Evolutionary conservation across 2,888 invertebrate genomes (phyloP).

Genomic region (Dolichomitus sp.): DNA sequence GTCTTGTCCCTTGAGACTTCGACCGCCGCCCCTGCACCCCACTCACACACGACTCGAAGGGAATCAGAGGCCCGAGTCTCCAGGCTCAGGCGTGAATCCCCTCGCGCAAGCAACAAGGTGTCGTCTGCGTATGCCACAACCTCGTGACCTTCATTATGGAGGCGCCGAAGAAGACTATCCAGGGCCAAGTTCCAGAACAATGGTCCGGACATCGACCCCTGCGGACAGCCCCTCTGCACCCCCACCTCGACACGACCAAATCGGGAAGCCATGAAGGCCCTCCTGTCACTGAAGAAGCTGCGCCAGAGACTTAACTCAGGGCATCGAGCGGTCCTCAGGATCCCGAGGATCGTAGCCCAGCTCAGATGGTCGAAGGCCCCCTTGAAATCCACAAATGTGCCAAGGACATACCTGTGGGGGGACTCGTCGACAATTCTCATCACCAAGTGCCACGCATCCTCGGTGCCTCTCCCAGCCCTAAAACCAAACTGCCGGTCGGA

Average conservation of each 20-base stretch:
- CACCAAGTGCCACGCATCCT: constrained; percentile 16
- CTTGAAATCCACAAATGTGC: not conserved
- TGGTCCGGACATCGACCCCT: constrained; percentile 5
- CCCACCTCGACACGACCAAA: too few species aligned
- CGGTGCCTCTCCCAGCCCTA: constrained; percentile 22
- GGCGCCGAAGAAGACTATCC: not conserved
- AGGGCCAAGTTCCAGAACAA: constrained; percentile 13
- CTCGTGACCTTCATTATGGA: not conserved
- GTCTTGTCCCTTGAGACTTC: not conserved
- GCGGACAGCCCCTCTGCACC: not conserved
- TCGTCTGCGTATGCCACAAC: constrained; percentile 8
- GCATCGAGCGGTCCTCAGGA: not conserved
- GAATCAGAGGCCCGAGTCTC: not conserved
- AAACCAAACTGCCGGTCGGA: constrained; percentile 36
- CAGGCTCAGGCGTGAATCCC: constrained; percentile 6
- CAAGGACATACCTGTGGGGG: constrained; percentile 9
- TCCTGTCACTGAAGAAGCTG: not conserved
- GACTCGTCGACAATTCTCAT: constrained; percentile 10
- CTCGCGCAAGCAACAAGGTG: not conserved
- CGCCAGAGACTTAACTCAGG: not conserved
- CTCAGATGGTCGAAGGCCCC: constrained; percentile 21
- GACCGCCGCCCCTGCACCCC: constrained; percentile 17
- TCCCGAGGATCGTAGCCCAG: constrained; percentile 1
- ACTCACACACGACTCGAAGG: not conserved
- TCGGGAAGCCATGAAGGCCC: not conserved